A percentile compares a stretch with the other conserved stretches of the same genome.
These are phyloP conservation scores for Drosophila nigricruria DNA, from an alignment of 2,888 invertebrate genomes.

Conservation along the genomic window DNA sequence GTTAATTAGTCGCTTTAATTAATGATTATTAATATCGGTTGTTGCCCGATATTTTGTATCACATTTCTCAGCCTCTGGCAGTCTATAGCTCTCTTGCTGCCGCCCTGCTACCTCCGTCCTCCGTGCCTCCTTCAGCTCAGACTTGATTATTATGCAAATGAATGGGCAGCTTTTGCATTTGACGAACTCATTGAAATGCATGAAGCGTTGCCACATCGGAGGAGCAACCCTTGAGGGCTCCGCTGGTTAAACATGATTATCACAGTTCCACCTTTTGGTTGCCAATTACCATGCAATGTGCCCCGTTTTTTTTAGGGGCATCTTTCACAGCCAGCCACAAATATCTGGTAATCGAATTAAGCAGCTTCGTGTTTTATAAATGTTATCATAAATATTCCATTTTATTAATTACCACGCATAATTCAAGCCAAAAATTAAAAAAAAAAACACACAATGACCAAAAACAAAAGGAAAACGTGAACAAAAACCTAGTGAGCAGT, in stretches of 20 bases:
- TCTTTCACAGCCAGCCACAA: conserved; percentile 19
- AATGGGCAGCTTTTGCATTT: conserved; percentile 72
- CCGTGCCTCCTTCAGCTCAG: conserved; percentile 5
- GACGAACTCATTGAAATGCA: conserved; percentile 78
- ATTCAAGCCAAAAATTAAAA: conserved; percentile 56
- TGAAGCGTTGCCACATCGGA: conserved; percentile 54
- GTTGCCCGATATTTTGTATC: conserved; percentile 63
- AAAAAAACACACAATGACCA: conserved; percentile 18
- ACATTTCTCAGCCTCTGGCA: conserved; percentile 34
- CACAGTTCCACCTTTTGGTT: conserved; percentile 77
- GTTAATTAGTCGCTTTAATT: conserved; percentile 79
- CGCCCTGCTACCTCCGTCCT: neutral
- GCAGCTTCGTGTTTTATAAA: conserved; percentile 81
- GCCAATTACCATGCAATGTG: conserved; percentile 68
- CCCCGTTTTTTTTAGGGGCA: conserved; percentile 5
- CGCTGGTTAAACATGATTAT: conserved; percentile 76
- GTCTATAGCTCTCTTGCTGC: neutral
- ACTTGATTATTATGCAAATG: conserved; percentile 78
- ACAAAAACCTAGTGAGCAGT: neutral
- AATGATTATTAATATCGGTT: conserved; percentile 80
- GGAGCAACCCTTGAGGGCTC: conserved; percentile 31
- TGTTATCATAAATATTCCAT: conserved; percentile 81
- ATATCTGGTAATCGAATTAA: conserved; percentile 78
- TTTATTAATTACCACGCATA: conserved; percentile 80
- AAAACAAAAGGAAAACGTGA: conserved; percentile 11